phyloP scores from a whole-genome alignment of 2,113 vertebrate genomes.

The Nycticebus coucang region DNA sequence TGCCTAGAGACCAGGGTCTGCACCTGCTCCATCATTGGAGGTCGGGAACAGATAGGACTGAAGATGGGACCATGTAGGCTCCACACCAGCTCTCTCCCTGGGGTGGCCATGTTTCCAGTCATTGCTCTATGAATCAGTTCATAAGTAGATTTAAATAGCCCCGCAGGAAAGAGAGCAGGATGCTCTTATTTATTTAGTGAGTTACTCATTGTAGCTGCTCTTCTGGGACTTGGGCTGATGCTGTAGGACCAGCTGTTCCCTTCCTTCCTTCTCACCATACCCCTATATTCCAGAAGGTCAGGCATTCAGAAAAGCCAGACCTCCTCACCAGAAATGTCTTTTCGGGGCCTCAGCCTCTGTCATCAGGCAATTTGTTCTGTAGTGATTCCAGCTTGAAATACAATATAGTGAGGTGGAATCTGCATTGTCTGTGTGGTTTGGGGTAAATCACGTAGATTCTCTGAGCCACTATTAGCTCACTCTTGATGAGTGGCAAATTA shows the following conservation, averaged over 20 bases:
- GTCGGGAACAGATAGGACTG: background rate
- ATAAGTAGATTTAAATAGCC: background rate
- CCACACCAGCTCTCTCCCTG: background rate
- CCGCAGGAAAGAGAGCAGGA: background rate
- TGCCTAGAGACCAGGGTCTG: slow-evolving; percentile 55
- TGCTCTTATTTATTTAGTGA: slow-evolving; percentile 15
- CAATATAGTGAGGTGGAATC: background rate
- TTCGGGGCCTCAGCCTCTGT: background rate
- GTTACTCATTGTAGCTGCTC: background rate
- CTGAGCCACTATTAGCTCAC: background rate
- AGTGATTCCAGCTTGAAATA: background rate
- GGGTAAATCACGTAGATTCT: background rate
- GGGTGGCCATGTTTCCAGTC: background rate
- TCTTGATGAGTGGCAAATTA: background rate
- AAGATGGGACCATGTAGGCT: rapidly evolving
- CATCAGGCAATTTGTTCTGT: background rate
- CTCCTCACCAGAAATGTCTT: background rate
- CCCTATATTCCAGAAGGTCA: background rate
- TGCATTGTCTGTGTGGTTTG: background rate
- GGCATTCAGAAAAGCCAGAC: background rate
- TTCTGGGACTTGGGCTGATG: background rate
- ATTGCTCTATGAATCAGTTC: background rate
- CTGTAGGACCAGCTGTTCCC: background rate
- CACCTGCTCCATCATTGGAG: background rate
- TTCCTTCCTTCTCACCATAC: background rate